Evolutionary conservation across 2,888 invertebrate species (phyloP).

Genomic region (Cerastis leucographa): DNA sequence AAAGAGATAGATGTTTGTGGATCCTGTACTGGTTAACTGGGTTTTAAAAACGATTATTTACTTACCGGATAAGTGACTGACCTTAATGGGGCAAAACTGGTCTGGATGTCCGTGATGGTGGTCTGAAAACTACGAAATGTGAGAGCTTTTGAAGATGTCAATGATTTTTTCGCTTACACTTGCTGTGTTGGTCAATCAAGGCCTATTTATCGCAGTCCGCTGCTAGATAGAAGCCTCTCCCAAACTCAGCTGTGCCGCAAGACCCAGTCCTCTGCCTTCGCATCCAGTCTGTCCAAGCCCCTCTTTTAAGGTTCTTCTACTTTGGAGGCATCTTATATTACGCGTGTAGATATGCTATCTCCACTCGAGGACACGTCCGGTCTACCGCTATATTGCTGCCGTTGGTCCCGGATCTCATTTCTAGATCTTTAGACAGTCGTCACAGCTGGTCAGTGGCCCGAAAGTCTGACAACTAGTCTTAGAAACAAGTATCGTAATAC

Average conservation of each 20-base stretch:
- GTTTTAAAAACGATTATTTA: constrained; percentile 19
- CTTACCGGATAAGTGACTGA: constrained; percentile 21
- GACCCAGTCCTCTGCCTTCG: not conserved
- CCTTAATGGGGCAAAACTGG: not conserved
- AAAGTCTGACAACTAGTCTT: too few relatives aligned
- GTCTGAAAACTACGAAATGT: not conserved
- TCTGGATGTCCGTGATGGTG: constrained; percentile 22
- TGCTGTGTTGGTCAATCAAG: not conserved
- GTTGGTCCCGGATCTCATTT: too few relatives aligned
- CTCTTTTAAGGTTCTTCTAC: not conserved
- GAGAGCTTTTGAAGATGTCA: not conserved
- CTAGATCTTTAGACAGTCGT: too few relatives aligned
- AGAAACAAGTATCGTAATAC: too few relatives aligned
- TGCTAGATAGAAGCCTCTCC: not conserved
- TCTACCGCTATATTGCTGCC: not conserved
- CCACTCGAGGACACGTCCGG: not conserved
- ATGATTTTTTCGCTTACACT: not conserved
- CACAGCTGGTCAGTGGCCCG: too few relatives aligned
- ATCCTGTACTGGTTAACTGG: constrained; percentile 15
- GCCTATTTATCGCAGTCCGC: not conserved
- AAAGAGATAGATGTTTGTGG: constrained; percentile 1
- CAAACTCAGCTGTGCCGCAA: not conserved
- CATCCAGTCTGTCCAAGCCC: not conserved
- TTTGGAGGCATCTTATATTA: not conserved
- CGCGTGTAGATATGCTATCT: not conserved